These are phyloP conservation scores for Rhinogobio ventralis DNA, from an alignment of 2,797 vertebrate species.

Conservation along the genomic window DNA sequence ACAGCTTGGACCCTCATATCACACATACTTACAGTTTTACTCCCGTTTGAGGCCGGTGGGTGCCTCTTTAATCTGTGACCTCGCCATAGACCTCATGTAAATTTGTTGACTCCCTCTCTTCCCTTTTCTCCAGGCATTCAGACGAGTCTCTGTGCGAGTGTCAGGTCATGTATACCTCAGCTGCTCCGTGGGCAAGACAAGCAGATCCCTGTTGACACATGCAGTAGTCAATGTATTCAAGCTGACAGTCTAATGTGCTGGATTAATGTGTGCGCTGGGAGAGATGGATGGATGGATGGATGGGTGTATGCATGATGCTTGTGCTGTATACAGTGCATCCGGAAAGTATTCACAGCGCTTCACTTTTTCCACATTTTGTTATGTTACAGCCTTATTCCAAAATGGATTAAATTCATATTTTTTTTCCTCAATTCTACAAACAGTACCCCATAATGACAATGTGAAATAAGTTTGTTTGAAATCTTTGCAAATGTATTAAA, in stretches of 20 bases:
- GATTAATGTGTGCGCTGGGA: conserved; percentile 41
- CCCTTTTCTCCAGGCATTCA: conserved; percentile 20
- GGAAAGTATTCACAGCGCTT: too few relatives aligned
- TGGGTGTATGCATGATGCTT: background rate
- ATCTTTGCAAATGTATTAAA: too few relatives aligned
- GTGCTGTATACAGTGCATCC: background rate
- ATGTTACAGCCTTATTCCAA: too few relatives aligned
- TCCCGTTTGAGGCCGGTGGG: conserved; percentile 2
- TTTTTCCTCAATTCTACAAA: too few relatives aligned
- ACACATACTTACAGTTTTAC: conserved; percentile 19
- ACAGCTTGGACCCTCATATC: conserved; percentile 31
- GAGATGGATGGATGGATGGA: conserved; percentile 10
- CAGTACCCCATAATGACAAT: too few relatives aligned
- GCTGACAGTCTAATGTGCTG: conserved; percentile 55
- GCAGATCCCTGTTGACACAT: conserved; percentile 55
- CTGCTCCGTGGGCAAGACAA: conserved; percentile 35
- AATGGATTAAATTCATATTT: too few relatives aligned
- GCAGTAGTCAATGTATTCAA: conserved; percentile 51
- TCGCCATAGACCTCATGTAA: conserved; percentile 16
- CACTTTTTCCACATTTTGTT: too few relatives aligned
- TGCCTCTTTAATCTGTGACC: conserved; percentile 35
- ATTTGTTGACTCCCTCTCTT: conserved; percentile 24
- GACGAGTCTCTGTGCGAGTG: conserved; percentile 34
- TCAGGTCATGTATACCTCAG: conserved; percentile 49
- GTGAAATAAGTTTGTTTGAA: too few relatives aligned